Base-by-base conservation (phyloP, 2,113 vertebrate species). In the Macroglossus sobrinus region DNA sequence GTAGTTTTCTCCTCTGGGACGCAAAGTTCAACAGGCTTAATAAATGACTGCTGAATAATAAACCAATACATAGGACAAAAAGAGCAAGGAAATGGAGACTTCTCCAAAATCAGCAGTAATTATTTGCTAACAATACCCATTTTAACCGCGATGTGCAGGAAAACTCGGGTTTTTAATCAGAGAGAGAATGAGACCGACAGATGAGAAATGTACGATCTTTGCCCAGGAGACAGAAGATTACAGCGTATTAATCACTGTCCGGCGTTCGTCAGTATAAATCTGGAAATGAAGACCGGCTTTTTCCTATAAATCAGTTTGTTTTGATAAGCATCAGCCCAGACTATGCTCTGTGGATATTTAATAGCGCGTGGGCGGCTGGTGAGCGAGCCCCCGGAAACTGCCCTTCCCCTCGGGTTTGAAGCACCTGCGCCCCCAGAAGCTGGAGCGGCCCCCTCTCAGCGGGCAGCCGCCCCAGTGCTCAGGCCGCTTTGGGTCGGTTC, bases 71-170 rank as follows among this genome's bases (percentile, higher is more conserved):
- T 4, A 33, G 28, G 53, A 71, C 0, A 4, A n/a, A n/a, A 76
- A 35, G 50, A 55, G n/a, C 61, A 35, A 75, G 53, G 45, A 53
- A 66, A 45, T 12, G 18, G 66, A 80, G 53, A 69, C 69, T 12
- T 89, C 9, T 50, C 24, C 33, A 82, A 63, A 74, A 43, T 30
- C 35, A 53, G 50, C 76, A 80, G 57, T 55, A 35, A 78, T 78
- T 50, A 18, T 78, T 35, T 88, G 68, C 88, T 50, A 78, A 26
- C 47, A 59, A 38, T 57, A 55, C n/a, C 24, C 81, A 76, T 84
- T 91, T 90, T 80, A 64, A 74, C 81, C 55, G 91, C 45, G 91
- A 93, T 57, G 82, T 95, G 71, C 38, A 90, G 93, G 64, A 80
- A 92, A 75, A 43, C 45, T 33, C 16, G 6, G 33, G 50, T 85